Conservation (phyloP, 30 jellyfish, hydroid and myxozoan species). For the Kudoa iwatai region DNA sequence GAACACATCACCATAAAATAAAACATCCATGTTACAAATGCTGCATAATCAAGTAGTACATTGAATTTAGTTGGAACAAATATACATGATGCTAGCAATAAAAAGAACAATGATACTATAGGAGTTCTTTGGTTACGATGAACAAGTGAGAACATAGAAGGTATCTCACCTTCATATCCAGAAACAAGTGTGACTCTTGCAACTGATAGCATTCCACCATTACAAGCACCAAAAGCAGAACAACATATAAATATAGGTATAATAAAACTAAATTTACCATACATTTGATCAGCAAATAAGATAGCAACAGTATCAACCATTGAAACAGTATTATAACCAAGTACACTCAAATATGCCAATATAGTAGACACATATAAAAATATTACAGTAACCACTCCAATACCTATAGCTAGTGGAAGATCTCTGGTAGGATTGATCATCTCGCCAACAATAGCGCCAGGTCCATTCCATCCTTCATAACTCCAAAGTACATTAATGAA, state of each 20-base stretch:
- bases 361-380: no score
- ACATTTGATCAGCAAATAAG: not conserved
- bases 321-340: not conserved
- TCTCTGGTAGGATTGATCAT: not conserved
- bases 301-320: not conserved
- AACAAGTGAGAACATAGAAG: not conserved
- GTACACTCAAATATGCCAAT: not conserved
- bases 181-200: not conserved
- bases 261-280: no score
- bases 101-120: no score
- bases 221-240: not conserved
- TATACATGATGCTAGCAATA: not conserved
- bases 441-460: not conserved
- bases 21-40: not conserved
- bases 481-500: not conserved
- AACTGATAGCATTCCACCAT: not conserved
- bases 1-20: no score
- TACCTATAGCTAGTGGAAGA: not conserved
- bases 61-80: not conserved
- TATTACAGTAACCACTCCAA: not conserved
- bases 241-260: not conserved
- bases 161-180: not conserved
- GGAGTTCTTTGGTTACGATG: not conserved
- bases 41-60: not conserved
- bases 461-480: conserved; percentile 1